A percentile compares a stretch with the other conserved stretches of the same genome.
phyloP scores from a whole-genome alignment of 2,113 vertebrate species.

The Lethenteron reissneri region DNA sequence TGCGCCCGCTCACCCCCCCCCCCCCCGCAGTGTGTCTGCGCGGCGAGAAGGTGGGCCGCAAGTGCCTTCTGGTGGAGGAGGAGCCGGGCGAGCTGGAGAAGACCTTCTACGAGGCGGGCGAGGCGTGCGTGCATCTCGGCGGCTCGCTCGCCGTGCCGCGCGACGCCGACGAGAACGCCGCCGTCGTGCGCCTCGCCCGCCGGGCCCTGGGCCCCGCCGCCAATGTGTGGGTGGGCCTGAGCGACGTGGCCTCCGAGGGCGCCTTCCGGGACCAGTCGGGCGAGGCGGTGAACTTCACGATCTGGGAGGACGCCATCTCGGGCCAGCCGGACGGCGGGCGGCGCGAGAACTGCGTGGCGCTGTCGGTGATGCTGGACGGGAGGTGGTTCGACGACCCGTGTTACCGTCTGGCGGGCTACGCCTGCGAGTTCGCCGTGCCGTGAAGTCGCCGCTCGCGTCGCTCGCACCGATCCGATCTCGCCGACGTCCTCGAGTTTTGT shows the following conservation, averaged over 20 bases:
- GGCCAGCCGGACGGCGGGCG: conserved; percentile 43
- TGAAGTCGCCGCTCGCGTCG: conserved; percentile 16
- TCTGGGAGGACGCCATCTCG: conserved; percentile 63
- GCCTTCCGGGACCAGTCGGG: conserved; percentile 47
- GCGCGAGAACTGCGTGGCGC: conserved; percentile 41
- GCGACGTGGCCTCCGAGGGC: conserved; percentile 46
- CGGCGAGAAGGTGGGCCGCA: conserved; percentile 48
- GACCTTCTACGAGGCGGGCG: conserved; percentile 50
- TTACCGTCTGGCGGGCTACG: conserved; percentile 32
- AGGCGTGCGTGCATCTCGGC: conserved; percentile 55
- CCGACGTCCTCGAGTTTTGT: not conserved
- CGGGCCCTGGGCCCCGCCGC: conserved; percentile 26
- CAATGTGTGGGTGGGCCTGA: conserved; percentile 59
- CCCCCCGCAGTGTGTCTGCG: conserved; percentile 45
- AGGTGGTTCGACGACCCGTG: conserved; percentile 64
- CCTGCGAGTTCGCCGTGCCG: conserved; percentile 73
- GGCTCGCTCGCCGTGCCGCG: conserved; percentile 40
- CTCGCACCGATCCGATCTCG: not conserved
- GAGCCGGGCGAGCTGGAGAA: conserved; percentile 19
- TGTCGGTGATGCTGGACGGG: conserved; percentile 27
- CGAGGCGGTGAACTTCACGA: conserved; percentile 29
- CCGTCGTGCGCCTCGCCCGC: conserved; percentile 39
- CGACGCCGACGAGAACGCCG: conserved; percentile 35
- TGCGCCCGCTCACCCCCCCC: not conserved
- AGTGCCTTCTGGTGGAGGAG: conserved; percentile 42